A percentile compares a stretch with the other conserved stretches of the same genome.
Evolutionary conservation across 2,113 vertebrate genomes (phyloP).

Genomic region (Garra rufa): DNA sequence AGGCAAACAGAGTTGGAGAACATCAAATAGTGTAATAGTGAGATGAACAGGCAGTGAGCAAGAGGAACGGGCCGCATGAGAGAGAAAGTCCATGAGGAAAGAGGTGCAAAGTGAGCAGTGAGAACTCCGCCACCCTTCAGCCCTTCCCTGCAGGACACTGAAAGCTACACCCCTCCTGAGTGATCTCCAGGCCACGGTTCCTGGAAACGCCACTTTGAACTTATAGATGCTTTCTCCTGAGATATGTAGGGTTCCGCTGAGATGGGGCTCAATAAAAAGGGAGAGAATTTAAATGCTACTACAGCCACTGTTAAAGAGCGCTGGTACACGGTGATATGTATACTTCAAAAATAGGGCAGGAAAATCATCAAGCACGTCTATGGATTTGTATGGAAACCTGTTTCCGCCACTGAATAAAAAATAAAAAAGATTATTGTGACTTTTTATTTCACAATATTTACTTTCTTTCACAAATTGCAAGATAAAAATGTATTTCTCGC

Average conservation of each 20-base stretch:
- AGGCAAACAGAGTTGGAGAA: not conserved
- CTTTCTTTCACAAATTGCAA: no score
- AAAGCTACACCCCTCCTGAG: conserved; percentile 50
- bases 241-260: conserved; percentile 33
- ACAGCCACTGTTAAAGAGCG: conserved; percentile 36
- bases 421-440: no score
- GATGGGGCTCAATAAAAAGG: not conserved
- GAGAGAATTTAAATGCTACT: not conserved
- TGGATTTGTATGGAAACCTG: not conserved
- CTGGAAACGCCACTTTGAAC: conserved; percentile 53
- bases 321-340: not conserved
- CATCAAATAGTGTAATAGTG: not conserved
- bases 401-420: no score
- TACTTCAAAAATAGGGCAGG: not conserved
- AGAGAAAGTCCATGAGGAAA: conserved; percentile 40
- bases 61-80: not conserved
- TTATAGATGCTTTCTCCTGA: conserved; percentile 29
- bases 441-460: no score
- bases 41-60: conserved; percentile 10
- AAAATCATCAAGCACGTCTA: not conserved
- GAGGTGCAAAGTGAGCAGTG: conserved; percentile 43
- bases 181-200: conserved; percentile 51
- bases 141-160: conserved; percentile 51
- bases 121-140: conserved; percentile 42
- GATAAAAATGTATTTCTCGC: no score